Percentiles rank a stretch among this genome's conserved stretches.
Evolutionary conservation across 2,113 vertebrate species (phyloP).

Genomic region (Cavia porcellus): DNA sequence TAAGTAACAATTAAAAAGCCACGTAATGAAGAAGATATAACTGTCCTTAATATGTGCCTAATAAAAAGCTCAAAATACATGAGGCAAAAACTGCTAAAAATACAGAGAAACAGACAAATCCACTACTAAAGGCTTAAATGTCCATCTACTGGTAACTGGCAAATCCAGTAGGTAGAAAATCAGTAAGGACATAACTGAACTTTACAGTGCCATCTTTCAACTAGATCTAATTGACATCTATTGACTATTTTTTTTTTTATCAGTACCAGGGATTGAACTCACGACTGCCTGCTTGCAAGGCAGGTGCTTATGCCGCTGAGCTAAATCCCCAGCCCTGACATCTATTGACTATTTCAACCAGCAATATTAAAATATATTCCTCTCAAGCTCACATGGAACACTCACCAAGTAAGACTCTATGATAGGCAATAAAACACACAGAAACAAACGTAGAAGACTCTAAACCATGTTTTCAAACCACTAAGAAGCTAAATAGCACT

Average conservation of each 20-base stretch:
- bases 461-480: constrained; percentile 1
- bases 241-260: background rate
- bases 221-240: background rate
- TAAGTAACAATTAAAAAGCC: background rate
- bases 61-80: background rate
- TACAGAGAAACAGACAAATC: background rate
- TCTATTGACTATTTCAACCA: background rate
- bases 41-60: background rate
- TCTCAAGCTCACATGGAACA: background rate
- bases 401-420: background rate
- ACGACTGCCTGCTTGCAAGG: too few species aligned
- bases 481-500: background rate
- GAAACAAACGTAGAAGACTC: background rate
- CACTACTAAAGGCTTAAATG: background rate
- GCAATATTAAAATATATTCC: background rate
- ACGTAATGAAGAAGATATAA: background rate
- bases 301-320: too few species aligned
- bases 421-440: background rate
- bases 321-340: background rate
- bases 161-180: background rate
- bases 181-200: background rate
- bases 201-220: background rate
- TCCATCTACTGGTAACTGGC: background rate
- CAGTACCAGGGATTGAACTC: too few species aligned
- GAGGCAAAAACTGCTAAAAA: background rate